These are phyloP conservation scores for Drosophila insularis DNA, from an alignment of 1,140 invertebrate species.

Conservation along the genomic window DNA sequence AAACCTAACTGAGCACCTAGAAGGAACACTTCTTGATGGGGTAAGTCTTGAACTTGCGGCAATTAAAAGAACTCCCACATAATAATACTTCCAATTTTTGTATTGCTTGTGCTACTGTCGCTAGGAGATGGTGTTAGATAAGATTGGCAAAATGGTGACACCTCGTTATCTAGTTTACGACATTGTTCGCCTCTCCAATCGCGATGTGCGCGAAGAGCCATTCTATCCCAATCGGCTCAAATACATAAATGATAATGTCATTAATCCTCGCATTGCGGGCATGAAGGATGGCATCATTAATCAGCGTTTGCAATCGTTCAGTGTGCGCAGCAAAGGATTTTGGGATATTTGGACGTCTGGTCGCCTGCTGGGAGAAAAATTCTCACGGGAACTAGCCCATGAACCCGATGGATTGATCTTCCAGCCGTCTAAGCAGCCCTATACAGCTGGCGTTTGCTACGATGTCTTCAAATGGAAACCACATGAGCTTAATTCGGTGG, in stretches of 20 bases:
- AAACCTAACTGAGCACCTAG: slow-evolving; percentile 88
- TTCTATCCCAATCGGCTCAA: slow-evolving; percentile 90
- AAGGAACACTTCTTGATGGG: slow-evolving; percentile 95
- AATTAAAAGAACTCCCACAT: not conserved
- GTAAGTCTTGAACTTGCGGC: slow-evolving; percentile 22
- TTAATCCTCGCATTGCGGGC: slow-evolving; percentile 87
- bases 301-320: slow-evolving; percentile 92
- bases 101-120: slow-evolving; percentile 70
- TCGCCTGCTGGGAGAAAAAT: slow-evolving; percentile 92
- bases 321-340: slow-evolving; percentile 94
- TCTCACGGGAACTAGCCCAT: slow-evolving; percentile 92
- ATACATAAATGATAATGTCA: slow-evolving; percentile 90
- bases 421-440: slow-evolving; percentile 94
- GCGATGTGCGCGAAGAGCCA: slow-evolving; percentile 89
- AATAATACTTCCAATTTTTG: not conserved
- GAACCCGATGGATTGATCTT: slow-evolving; percentile 99
- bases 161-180: slow-evolving; percentile 98
- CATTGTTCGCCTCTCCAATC: slow-evolving; percentile 92
- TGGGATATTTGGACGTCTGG: slow-evolving; percentile 89
- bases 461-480: slow-evolving; percentile 99
- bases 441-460: slow-evolving; percentile 91
- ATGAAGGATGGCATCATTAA: slow-evolving; percentile 89
- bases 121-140: slow-evolving; percentile 96
- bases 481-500: slow-evolving; percentile 94
- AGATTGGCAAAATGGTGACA: slow-evolving; percentile 87